Base-by-base conservation (phyloP, 35 echinoderm and acorn worm species). In the Nesometra sesokonis region DNA sequence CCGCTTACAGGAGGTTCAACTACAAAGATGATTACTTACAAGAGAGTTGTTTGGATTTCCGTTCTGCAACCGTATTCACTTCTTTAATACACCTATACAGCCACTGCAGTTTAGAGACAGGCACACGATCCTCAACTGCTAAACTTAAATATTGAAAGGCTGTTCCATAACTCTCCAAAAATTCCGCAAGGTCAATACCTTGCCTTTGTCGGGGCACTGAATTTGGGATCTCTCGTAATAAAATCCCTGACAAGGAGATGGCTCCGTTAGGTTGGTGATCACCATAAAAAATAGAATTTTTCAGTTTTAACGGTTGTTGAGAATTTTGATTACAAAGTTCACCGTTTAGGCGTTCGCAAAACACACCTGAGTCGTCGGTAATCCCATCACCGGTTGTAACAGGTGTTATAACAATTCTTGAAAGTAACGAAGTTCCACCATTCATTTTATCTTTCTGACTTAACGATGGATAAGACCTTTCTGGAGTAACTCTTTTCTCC, bases 61-160 rank as follows among this genome's bases (percentile, higher is more conserved):
- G 84, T 46, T 93, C 91, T 17, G 91, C 91, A 47, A 88, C 83
- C 32, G 87, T 37, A 43, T 93, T 93, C 37, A 93, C 91, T 76
- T 93, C 86, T 37, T 93, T 88, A 0, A 93, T 36, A 85, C 91
- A 93, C 46, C 87, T 37, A 31, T 77, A 88, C 57, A 93, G 43
- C 91, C 91, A 93, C 37, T 93, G 91, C 7, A 93, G 87, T 46
- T 92, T 93, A 15, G 91, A 84, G 11, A 78, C 85, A 34, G 91
- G 91, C 11, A 93, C 91, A 31, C 84, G 78, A 36, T 93, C 86
- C 46, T 93, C 84, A 19, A 93, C 35, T 0, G 85, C 91, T 19
- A 93, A 82, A 3, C 83, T 29, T 82, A 93, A 93, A 47, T 85
- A 93, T 30, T 93, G 81, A 77, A 88, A 93, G 0, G 91, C 91